These are phyloP conservation scores for Diachrysia chrysitis DNA, from an alignment of 2,888 invertebrate species.

Conservation along the genomic window DNA sequence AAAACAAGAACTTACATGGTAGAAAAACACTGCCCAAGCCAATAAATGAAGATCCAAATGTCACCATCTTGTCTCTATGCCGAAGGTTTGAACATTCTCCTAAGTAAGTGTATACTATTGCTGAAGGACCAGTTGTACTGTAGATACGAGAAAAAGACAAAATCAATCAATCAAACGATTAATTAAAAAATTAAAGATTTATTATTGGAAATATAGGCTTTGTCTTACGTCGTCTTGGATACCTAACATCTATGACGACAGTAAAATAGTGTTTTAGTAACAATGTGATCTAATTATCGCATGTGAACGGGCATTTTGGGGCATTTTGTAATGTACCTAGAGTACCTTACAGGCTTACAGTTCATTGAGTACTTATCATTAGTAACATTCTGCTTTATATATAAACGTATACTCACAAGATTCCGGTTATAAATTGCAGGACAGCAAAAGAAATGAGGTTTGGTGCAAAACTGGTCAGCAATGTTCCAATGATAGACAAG, in stretches of 20 bases:
- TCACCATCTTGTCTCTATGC: conserved; percentile 85
- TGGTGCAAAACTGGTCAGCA: conserved; percentile 89
- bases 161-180: too few relatives aligned
- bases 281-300: too few relatives aligned
- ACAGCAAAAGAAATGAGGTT: conserved; percentile 88
- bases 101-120: conserved; percentile 89
- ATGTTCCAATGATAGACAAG: conserved; percentile 86
- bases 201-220: too few relatives aligned
- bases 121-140: conserved; percentile 85
- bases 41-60: conserved; percentile 84
- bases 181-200: too few relatives aligned
- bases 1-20: conserved; percentile 78
- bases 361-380: too few relatives aligned
- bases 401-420: conserved; percentile 86
- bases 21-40: conserved; percentile 87
- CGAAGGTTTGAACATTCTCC: conserved; percentile 88
- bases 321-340: too few relatives aligned
- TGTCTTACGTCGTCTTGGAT: too few relatives aligned
- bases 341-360: too few relatives aligned
- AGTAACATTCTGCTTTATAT: too few relatives aligned
- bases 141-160: conserved; percentile 10
- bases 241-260: too few relatives aligned
- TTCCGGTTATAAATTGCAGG: conserved; percentile 91
- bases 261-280: too few relatives aligned
- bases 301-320: not conserved